A percentile compares a stretch with the other conserved stretches of the same genome.
phyloP scores from a whole-genome alignment of 2,888 invertebrate genomes.

The Pristionchus maxplancki region DNA sequence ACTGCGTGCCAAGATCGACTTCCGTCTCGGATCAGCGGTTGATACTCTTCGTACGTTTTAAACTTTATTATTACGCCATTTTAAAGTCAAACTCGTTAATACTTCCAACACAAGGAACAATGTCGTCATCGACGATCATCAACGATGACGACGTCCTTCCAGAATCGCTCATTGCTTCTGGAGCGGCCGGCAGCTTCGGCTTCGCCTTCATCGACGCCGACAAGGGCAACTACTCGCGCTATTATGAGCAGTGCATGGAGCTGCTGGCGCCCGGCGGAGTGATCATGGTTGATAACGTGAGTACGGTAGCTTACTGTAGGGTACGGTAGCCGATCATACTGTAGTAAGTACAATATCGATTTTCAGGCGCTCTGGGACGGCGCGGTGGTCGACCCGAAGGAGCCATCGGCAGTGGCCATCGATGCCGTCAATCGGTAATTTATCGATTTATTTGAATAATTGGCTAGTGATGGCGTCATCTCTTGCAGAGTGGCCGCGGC shows the following conservation, averaged over 20 bases:
- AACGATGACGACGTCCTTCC: too few species aligned
- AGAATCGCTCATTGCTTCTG: constrained; percentile 67
- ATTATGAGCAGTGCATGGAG: constrained; percentile 78
- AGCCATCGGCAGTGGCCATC: constrained; percentile 51
- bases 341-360: too few species aligned
- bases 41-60: constrained; percentile 56
- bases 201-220: constrained; percentile 78
- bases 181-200: constrained; percentile 67
- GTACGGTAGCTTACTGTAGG: too few species aligned
- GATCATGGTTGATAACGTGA: constrained; percentile 79
- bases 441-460: too few species aligned
- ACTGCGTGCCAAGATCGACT: constrained; percentile 57
- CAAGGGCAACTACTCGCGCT: constrained; percentile 78
- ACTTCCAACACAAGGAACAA: too few species aligned
- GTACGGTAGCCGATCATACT: too few species aligned
- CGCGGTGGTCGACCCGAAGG: not conserved
- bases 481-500: constrained; percentile 19
- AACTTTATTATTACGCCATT: too few species aligned
- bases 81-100: not conserved
- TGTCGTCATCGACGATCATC: too few species aligned
- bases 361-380: constrained; percentile 56
- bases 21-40: constrained; percentile 57
- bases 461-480: too few species aligned
- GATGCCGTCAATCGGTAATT: constrained; percentile 54
- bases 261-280: constrained; percentile 79